Conservation (phyloP, 92 coral and sea anemone species). For the Metridium senile region DNA sequence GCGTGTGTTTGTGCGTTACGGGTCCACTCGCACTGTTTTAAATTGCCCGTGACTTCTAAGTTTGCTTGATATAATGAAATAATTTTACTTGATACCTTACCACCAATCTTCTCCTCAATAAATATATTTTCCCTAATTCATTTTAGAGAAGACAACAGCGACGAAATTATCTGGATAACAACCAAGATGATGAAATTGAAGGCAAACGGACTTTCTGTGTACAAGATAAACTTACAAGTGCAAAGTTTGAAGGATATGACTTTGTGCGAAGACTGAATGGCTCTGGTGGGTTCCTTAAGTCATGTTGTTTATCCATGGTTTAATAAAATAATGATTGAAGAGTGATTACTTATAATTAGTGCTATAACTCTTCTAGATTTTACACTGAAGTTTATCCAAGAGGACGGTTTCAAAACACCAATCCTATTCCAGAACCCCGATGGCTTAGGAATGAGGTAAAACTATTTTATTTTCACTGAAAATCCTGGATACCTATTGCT, state of each 20-base stretch:
- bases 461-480: conserved; percentile 11
- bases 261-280: conserved; percentile 81
- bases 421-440: conserved; percentile 63
- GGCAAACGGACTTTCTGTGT: conserved; percentile 98
- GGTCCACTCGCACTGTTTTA: conserved; percentile 17
- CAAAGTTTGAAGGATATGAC: conserved; percentile 72
- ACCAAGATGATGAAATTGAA: conserved; percentile 91
- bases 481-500: too few species aligned
- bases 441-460: conserved; percentile 93
- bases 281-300: conserved; percentile 76
- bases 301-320: background rate
- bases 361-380: conserved; percentile 64
- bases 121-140: conserved; percentile 29
- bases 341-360: conserved; percentile 1
- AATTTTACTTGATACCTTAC: too few species aligned
- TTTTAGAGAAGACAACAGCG: conserved; percentile 90
- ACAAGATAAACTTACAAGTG: conserved; percentile 83
- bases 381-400: conserved; percentile 83
- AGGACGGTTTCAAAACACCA: conserved; percentile 82
- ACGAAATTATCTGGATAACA: conserved; percentile 86
- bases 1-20: conserved; percentile 59
- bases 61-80: background rate
- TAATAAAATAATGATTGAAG: conserved; percentile 6
- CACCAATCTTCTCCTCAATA: conserved; percentile 14
- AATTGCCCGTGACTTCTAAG: conserved; percentile 33